phyloP scores from a whole-genome alignment of 1,140 invertebrate species.

The Temnothorax curvispinosus region DNA sequence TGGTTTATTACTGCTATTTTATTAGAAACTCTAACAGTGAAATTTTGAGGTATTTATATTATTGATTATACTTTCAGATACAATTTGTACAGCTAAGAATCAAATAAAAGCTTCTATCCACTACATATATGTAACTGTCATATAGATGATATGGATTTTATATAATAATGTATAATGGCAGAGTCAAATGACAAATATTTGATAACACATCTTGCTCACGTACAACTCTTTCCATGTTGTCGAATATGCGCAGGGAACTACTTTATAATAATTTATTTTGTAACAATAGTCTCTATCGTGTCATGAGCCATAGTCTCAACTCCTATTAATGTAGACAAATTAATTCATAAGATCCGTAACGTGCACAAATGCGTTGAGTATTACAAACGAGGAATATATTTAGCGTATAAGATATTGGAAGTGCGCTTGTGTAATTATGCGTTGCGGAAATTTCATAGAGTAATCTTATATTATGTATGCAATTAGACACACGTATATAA shows the following conservation, averaged over 20 bases:
- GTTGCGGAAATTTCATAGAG: slow-evolving; percentile 19
- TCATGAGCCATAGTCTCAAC: not conserved
- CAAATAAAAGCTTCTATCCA: slow-evolving; percentile 8
- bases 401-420: not conserved
- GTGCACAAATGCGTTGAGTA: slow-evolving; percentile 26
- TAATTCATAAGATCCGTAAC: slow-evolving; percentile 30
- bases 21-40: not conserved
- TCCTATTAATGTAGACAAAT: slow-evolving; percentile 16
- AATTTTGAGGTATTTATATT: not conserved
- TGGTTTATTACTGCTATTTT: not conserved
- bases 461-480: not conserved
- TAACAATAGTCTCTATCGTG: slow-evolving; percentile 34
- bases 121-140: not conserved
- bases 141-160: slow-evolving; percentile 39
- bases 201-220: slow-evolving; percentile 38
- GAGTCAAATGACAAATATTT: slow-evolving; percentile 29
- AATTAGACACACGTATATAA: not conserved
- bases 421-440: slow-evolving; percentile 26
- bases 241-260: slow-evolving; percentile 43
- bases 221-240: slow-evolving; percentile 27
- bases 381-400: not conserved
- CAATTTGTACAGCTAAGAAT: slow-evolving; percentile 20
- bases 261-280: slow-evolving; percentile 52
- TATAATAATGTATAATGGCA: slow-evolving; percentile 24
- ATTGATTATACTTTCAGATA: slow-evolving; percentile 9